Base-by-base conservation (phyloP, 2,888 invertebrate genomes). In the Tortrix viridana region DNA sequence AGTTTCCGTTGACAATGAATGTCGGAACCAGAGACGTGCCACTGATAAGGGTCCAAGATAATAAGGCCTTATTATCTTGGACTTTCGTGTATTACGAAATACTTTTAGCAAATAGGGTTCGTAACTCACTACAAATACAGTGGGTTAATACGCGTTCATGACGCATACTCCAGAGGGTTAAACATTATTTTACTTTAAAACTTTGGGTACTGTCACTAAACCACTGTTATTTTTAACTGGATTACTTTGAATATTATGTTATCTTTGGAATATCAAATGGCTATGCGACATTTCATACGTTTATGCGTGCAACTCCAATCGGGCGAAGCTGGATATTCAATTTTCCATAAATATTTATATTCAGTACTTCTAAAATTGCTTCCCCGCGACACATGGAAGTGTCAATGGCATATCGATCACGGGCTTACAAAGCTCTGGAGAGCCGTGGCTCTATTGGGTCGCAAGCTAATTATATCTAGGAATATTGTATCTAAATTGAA, bases 361-460 rank as follows among this genome's bases (percentile, higher is more conserved):
- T 19, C 16, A 2, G 18, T 41, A 46, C 26, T 37, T 41, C 7
- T 20, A 6, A 55, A 46, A 46, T 47, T 41, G 23, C 20, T 19
- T 49, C 23, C 32, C 49, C 38, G 43, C 43, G 44, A 22, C 48
- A 43, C 54, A 44, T 44, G 37, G 44, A 32, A 38, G 50, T 62
- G 50, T 56, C 56, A 62, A 62, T 62, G 56, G 56, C 50, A 44
- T 62, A 62, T 62, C 26, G 62, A 62, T 50, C 62, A 20, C 44
- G 22, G 12, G 49, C 37, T 23, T 16, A 5, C 32, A 12, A 47
- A 43, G 55, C 56, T 56, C 56, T 14, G 32, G 46, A 46, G 62
- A 56, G 38, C 23, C 49, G 56, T 22, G 7, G 38, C 44, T 44
- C 50, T 43, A 61, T 56, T 37, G 38, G 44, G 59, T 22, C 18